These are phyloP conservation scores for Holocentrus rufus DNA, from an alignment of 2,797 vertebrate genomes.

Conservation along the genomic window DNA sequence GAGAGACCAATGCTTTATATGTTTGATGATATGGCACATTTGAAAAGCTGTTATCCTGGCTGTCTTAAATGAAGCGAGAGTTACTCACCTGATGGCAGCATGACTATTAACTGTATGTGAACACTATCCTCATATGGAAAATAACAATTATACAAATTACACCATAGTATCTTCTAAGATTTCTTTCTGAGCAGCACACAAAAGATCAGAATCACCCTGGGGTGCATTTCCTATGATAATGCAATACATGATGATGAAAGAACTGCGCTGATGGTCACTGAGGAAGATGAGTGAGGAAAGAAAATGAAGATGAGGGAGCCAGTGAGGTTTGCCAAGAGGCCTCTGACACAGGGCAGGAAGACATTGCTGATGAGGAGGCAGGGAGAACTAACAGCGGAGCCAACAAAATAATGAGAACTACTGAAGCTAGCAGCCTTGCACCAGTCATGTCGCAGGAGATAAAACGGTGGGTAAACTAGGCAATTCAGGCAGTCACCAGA, in stretches of 20 bases:
- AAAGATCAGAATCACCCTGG: neutral
- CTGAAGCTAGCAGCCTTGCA: conserved; percentile 42
- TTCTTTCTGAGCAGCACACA: neutral
- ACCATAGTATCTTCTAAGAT: neutral
- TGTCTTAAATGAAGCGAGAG: conserved; percentile 34
- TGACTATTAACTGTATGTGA: conserved; percentile 21
- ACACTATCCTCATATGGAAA: neutral
- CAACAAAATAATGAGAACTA: conserved; percentile 33
- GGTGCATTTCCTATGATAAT: conserved; percentile 26
- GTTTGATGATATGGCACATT: conserved; percentile 34
- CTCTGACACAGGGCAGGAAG: conserved; percentile 15
- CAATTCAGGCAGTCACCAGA: no score
- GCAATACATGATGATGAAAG: conserved; percentile 37
- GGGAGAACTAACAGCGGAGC: conserved; percentile 21
- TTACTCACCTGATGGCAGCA: conserved; percentile 57
- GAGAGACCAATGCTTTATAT: conserved; percentile 55
- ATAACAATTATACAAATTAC: conserved; percentile 26
- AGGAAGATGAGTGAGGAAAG: conserved; percentile 41
- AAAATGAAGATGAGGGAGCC: conserved; percentile 35
- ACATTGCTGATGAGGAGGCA: conserved; percentile 33
- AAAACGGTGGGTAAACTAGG: neutral
- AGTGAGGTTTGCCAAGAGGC: conserved; percentile 27
- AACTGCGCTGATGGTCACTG: conserved; percentile 13
- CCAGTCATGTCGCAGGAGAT: conserved; percentile 1
- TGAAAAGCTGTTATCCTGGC: conserved; percentile 22